Evolutionary conservation across 2,797 vertebrate genomes (phyloP).

Genomic region (Tachyglossus aculeatus): DNA sequence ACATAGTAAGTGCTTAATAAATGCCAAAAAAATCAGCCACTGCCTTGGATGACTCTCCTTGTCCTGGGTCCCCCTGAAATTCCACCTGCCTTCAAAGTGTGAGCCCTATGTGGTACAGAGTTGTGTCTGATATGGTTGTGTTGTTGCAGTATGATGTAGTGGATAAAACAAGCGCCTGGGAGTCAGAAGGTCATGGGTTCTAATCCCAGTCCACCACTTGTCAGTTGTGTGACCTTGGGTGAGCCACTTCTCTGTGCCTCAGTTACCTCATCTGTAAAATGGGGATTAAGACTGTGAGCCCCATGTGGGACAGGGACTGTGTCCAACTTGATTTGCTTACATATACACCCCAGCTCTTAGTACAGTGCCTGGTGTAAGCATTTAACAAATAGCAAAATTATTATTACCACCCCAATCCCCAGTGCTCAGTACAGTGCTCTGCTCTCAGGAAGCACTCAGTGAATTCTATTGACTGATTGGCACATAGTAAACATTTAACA

Average conservation of each 20-base stretch:
- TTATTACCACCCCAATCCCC: background rate
- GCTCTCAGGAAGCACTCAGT: background rate
- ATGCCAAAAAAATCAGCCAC: no score
- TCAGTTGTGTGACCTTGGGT: background rate
- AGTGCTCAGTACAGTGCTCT: background rate
- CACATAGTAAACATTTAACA: no score
- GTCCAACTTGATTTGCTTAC: background rate
- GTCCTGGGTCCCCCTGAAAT: background rate
- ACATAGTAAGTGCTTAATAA: no score
- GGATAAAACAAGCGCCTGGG: background rate
- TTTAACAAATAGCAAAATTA: background rate
- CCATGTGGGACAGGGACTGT: background rate
- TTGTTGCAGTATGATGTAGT: background rate
- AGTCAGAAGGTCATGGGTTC: background rate
- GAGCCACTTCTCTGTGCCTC: background rate
- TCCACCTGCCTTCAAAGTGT: background rate
- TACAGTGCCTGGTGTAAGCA: background rate
- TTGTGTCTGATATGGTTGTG: background rate
- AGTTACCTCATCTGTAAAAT: background rate
- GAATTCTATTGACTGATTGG: no score
- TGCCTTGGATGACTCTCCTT: background rate
- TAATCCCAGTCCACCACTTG: background rate
- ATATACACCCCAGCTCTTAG: background rate
- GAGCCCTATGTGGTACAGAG: background rate
- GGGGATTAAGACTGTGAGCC: no score